Evolutionary conservation across 1,140 invertebrate genomes (phyloP).

Genomic region (Papilio polytes): DNA sequence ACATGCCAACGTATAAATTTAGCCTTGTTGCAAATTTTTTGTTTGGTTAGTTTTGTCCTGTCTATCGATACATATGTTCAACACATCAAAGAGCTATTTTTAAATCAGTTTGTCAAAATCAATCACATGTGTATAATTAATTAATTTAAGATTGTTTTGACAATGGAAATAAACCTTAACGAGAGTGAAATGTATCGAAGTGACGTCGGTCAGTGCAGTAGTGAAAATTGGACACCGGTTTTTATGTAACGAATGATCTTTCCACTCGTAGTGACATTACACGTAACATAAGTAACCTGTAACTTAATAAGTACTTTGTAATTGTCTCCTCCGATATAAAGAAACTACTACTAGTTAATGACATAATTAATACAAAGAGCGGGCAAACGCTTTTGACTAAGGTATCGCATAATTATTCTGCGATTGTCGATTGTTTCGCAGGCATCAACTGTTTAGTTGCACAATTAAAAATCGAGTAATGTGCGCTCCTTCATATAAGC

Average conservation of each 20-base stretch:
- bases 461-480: too few species aligned
- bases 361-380: too few species aligned
- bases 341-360: too few species aligned
- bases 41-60: not conserved
- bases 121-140: too few species aligned
- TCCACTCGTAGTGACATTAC: not conserved
- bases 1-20: too few species aligned
- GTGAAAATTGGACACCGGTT: conserved; percentile 13
- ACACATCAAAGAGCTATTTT: not conserved
- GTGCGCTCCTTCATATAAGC: too few species aligned
- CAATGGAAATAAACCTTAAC: not conserved
- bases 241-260: conserved; percentile 23
- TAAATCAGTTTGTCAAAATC: too few species aligned
- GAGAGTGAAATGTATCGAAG: conserved; percentile 34
- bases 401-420: too few species aligned
- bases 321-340: not conserved
- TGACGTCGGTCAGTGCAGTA: not conserved
- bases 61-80: not conserved
- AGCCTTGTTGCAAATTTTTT: too few species aligned
- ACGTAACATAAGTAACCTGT: not conserved
- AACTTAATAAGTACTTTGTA: not conserved
- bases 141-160: not conserved
- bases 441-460: too few species aligned
- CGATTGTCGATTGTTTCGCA: too few species aligned
- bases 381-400: too few species aligned